A percentile compares a stretch with the other conserved stretches of the same genome.
Evolutionary conservation across 2,888 invertebrate species (phyloP).

Genomic region (Cephalotes varians): DNA sequence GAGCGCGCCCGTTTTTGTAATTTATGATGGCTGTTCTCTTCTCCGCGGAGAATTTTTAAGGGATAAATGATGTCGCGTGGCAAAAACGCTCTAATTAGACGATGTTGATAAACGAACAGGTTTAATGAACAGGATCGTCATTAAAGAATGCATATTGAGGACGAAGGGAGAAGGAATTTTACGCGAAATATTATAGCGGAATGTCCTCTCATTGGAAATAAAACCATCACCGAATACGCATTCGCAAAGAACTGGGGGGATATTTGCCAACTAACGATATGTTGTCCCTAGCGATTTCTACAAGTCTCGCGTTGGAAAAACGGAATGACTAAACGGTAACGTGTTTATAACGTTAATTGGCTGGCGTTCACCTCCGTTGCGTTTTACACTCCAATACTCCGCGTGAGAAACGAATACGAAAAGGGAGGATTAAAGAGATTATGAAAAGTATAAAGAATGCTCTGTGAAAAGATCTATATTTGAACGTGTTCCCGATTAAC

Average conservation of each 20-base stretch:
- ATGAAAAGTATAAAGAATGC: not conserved
- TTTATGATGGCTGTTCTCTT: conserved; percentile 58
- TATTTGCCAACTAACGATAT: conserved; percentile 20
- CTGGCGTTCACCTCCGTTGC: not conserved
- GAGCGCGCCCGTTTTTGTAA: conserved; percentile 59
- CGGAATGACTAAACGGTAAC: conserved; percentile 21
- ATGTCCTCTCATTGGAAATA: conserved; percentile 23
- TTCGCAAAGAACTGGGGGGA: conserved; percentile 12
- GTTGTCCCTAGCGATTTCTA: conserved; percentile 39
- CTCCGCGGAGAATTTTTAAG: conserved; percentile 14
- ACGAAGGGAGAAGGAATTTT: not conserved
- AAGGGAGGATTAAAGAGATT: conserved; percentile 14
- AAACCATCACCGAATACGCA: conserved; percentile 13
- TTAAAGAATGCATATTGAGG: not conserved
- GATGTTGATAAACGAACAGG: conserved; percentile 36
- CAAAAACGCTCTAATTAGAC: conserved; percentile 66
- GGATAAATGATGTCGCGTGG: not conserved
- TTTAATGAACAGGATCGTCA: conserved; percentile 28
- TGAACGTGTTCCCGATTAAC: not conserved
- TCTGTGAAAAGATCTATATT: conserved; percentile 2
- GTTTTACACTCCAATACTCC: not conserved
- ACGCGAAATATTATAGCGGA: conserved; percentile 38
- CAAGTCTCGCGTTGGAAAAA: conserved; percentile 26
- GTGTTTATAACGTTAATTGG: conserved; percentile 44
- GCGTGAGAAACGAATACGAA: not conserved